These are phyloP conservation scores for Rhynchonycteris naso DNA, from an alignment of 2,797 vertebrate species.

Conservation along the genomic window DNA sequence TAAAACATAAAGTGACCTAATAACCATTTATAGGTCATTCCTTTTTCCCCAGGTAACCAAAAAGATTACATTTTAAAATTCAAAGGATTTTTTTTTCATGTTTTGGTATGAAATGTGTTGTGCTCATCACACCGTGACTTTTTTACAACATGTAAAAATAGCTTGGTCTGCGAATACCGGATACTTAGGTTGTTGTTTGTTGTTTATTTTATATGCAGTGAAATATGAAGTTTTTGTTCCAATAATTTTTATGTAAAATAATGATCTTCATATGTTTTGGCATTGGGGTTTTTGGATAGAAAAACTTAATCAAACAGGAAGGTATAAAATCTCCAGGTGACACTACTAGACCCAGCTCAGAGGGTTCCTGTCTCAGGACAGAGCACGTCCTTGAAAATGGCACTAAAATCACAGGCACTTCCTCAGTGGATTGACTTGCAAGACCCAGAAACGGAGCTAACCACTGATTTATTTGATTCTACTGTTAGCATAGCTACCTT, in stretches of 20 bases:
- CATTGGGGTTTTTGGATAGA: conserved; percentile 49
- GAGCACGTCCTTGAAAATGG: fast-evolving
- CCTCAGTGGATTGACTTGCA: background rate
- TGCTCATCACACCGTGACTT: background rate
- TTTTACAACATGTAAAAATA: conserved; percentile 32
- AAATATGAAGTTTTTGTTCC: conserved; percentile 48
- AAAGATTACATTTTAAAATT: background rate
- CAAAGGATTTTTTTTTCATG: conserved; percentile 21
- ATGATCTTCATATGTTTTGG: conserved; percentile 67
- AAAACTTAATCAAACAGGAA: conserved; percentile 56
- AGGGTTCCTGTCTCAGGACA: background rate
- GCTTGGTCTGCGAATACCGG: conserved; percentile 28
- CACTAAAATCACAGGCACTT: background rate
- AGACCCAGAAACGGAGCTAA: background rate
- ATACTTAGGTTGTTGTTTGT: conserved; percentile 53
- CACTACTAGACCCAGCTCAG: background rate
- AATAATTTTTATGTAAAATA: conserved; percentile 65
- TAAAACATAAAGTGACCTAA: background rate
- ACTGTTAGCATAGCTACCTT: background rate
- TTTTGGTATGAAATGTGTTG: background rate
- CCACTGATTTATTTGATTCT: background rate
- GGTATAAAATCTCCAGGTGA: background rate
- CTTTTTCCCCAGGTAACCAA: background rate
- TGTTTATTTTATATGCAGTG: conserved; percentile 63
- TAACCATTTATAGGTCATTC: background rate